Evolutionary conservation across 2,888 invertebrate species (phyloP).

Genomic region (Harpalus rufipes): DNA sequence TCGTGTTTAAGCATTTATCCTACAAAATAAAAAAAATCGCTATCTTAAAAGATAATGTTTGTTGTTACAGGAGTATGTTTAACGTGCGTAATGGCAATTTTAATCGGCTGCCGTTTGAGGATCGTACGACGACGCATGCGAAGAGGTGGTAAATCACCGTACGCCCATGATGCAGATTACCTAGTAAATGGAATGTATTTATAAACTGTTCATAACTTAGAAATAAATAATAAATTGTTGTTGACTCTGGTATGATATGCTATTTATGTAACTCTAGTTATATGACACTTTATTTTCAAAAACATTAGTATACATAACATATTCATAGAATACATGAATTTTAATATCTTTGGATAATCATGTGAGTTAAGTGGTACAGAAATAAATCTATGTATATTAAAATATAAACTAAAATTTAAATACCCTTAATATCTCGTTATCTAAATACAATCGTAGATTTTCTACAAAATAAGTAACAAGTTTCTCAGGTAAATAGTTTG

Average conservation of each 20-base stretch:
- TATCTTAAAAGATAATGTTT: background rate
- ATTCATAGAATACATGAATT: conserved; percentile 67
- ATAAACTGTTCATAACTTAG: conserved; percentile 76
- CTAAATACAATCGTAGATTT: conserved; percentile 54
- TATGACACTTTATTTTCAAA: conserved; percentile 67
- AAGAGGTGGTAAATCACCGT: conserved; percentile 88
- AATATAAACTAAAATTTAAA: conserved; percentile 64
- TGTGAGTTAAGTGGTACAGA: conserved; percentile 64
- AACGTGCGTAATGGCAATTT: conserved; percentile 88
- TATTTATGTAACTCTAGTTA: conserved; percentile 65
- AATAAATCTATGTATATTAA: conserved; percentile 67
- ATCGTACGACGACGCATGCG: conserved; percentile 86
- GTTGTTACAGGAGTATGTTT: conserved; percentile 84
- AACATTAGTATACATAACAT: conserved; percentile 67
- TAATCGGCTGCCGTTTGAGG: conserved; percentile 90
- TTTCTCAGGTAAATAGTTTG: conserved; percentile 65
- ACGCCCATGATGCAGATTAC: conserved; percentile 97
- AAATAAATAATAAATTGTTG: conserved; percentile 50
- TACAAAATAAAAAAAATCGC: too few species aligned
- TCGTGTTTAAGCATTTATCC: too few species aligned
- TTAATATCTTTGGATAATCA: conserved; percentile 67
- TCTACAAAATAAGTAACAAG: conserved; percentile 66
- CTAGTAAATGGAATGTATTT: conserved; percentile 99
- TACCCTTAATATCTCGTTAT: conserved; percentile 65
- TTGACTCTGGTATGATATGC: conserved; percentile 45